A percentile compares a stretch with the other conserved stretches of the same genome.
Conservation (phyloP, 92 coral and sea anemone genomes). For the Epizoanthus ramosus region DNA sequence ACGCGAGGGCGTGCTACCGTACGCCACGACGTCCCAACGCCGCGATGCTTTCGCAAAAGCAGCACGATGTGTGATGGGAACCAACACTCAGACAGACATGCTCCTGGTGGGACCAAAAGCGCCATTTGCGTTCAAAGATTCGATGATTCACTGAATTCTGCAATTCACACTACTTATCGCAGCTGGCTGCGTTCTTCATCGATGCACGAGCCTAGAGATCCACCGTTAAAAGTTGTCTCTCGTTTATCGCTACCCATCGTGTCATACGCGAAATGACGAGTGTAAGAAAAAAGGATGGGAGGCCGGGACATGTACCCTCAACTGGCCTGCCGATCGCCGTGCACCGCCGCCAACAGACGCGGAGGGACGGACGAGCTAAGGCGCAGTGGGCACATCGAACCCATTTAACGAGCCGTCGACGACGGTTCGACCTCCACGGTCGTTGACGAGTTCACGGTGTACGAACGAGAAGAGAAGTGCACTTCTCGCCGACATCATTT, state of each 20-base stretch:
- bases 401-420: conserved; percentile 6
- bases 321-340: conserved; percentile 8
- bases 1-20: conserved; percentile 18
- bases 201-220: too few species aligned
- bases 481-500: conserved; percentile 5
- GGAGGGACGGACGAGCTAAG: conserved; percentile 7
- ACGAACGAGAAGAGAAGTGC: conserved; percentile 5
- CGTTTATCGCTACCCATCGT: conserved; percentile 5
- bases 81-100: too few species aligned
- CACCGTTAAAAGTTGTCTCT: conserved; percentile 3
- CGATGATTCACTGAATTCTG: too few species aligned
- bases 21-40: conserved; percentile 36
- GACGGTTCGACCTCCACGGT: conserved; percentile 7
- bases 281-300: conserved; percentile 3
- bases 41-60: conserved; percentile 35
- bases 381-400: conserved; percentile 7
- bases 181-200: too few species aligned
- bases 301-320: conserved; percentile 7
- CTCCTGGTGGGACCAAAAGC: too few species aligned
- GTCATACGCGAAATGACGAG: conserved; percentile 5
- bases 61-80: conserved; percentile 15
- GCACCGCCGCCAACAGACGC: conserved; percentile 9
- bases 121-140: too few species aligned
- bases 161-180: too few species aligned
- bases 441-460: conserved; percentile 6